Percentiles rank a stretch among this genome's conserved stretches.
These are phyloP conservation scores for Scytalopus superciliaris DNA, from an alignment of 2,113 vertebrate species.

Conservation along the genomic window DNA sequence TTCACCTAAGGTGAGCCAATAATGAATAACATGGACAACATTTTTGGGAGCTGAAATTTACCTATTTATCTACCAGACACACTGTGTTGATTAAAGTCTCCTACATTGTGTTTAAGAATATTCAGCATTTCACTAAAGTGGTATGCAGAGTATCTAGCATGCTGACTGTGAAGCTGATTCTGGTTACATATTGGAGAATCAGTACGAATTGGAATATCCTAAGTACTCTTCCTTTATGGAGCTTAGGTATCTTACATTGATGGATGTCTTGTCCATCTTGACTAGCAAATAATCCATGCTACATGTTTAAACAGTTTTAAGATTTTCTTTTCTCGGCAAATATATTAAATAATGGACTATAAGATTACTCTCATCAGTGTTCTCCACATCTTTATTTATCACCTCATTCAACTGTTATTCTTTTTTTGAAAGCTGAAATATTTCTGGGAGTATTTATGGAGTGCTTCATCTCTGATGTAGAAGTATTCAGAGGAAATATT, in stretches of 20 bases:
- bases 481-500: not conserved
- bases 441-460: not conserved
- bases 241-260: not conserved
- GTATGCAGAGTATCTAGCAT: not conserved
- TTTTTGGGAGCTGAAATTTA: not conserved
- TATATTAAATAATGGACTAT: not conserved
- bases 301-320: not conserved
- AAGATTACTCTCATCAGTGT: not conserved
- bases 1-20: not conserved
- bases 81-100: not conserved
- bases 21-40: not conserved
- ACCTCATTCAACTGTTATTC: not conserved
- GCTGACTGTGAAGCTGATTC: not conserved
- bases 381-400: not conserved
- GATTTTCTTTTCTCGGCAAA: not conserved
- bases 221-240: not conserved
- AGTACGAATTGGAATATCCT: not conserved
- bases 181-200: not conserved
- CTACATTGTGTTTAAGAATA: not conserved
- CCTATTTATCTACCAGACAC: fast-evolving
- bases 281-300: not conserved
- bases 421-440: not conserved
- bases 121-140: not conserved
- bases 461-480: not conserved
- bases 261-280: not conserved